phyloP scores from a whole-genome alignment of 2,113 vertebrate species.

The Oreocharis arfaki region DNA sequence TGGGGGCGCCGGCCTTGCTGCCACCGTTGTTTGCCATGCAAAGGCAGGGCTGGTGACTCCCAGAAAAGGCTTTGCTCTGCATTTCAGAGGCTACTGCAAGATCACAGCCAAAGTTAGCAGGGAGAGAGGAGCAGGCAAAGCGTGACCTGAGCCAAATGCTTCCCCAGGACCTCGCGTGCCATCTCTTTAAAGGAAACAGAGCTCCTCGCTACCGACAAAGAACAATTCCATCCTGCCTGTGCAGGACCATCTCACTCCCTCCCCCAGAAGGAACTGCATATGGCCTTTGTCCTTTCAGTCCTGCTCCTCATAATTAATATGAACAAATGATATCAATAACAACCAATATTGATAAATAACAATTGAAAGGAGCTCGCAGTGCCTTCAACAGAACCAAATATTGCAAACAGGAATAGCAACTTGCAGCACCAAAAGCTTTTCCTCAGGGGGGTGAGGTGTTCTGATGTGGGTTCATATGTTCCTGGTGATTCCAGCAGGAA shows the following conservation, averaged over 20 bases:
- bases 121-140: not conserved
- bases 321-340: not conserved
- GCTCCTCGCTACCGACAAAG: not conserved
- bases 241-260: not conserved
- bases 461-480: not conserved
- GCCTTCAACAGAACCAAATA: not conserved
- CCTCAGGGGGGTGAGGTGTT: not conserved
- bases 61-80: not conserved
- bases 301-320: not conserved
- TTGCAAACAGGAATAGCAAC: fast-evolving
- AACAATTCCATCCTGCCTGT: not conserved
- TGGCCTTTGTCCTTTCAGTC: not conserved
- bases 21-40: not conserved
- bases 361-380: not conserved
- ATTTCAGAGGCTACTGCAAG: not conserved
- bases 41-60: not conserved
- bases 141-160: fast-evolving
- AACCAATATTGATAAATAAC: not conserved
- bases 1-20: not conserved
- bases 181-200: not conserved
- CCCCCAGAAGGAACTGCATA: fast-evolving
- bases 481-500: not conserved
- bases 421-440: not conserved
- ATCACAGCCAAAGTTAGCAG: not conserved
- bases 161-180: not conserved